Conservation (phyloP, 2,888 invertebrate species). For the Hirtodrosophila trivittata region DNA sequence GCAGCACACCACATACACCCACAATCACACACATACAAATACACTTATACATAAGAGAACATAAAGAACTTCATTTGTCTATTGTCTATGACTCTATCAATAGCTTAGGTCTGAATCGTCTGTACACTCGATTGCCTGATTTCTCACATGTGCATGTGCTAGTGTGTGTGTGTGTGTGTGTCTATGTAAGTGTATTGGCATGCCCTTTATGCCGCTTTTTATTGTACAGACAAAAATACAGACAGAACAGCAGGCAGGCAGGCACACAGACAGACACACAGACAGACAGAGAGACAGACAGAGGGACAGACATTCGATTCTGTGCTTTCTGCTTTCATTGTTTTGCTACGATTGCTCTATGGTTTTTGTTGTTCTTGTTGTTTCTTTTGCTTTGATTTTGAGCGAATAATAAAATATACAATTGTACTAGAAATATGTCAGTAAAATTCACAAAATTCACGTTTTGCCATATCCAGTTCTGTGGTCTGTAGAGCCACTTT, state of each 20-base stretch:
- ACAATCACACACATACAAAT: slow-evolving; percentile 4
- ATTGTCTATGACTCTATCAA: slow-evolving; percentile 55
- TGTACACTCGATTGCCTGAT: slow-evolving; percentile 47
- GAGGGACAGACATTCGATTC: slow-evolving; percentile 1
- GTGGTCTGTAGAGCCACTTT: slow-evolving; percentile 33
- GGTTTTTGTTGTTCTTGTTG: slow-evolving; percentile 7
- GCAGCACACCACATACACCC: slow-evolving; percentile 22
- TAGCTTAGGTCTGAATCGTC: slow-evolving; percentile 36
- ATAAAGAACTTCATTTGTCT: slow-evolving; percentile 62
- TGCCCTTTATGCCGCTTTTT: slow-evolving; percentile 38
- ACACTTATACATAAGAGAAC: slow-evolving; percentile 3
- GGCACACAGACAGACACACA: slow-evolving; percentile 12
- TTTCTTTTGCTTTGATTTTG: slow-evolving; percentile 66
- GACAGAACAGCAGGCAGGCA: slow-evolving; percentile 19
- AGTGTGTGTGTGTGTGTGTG: background rate
- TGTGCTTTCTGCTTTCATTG: slow-evolving; percentile 34
- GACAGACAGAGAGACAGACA: slow-evolving; percentile 16
- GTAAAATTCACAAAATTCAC: slow-evolving; percentile 73
- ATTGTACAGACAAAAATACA: slow-evolving; percentile 34
- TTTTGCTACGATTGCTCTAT: slow-evolving; percentile 22
- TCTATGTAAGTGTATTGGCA: slow-evolving; percentile 25
- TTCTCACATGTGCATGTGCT: slow-evolving; percentile 21
- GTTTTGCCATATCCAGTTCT: slow-evolving; percentile 64
- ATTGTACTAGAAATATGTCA: slow-evolving; percentile 75
- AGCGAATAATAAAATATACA: slow-evolving; percentile 70